A percentile compares a stretch with the other conserved stretches of the same genome.
phyloP scores from a whole-genome alignment of 2,888 invertebrate genomes.

The Rhogogaster chlorosoma region DNA sequence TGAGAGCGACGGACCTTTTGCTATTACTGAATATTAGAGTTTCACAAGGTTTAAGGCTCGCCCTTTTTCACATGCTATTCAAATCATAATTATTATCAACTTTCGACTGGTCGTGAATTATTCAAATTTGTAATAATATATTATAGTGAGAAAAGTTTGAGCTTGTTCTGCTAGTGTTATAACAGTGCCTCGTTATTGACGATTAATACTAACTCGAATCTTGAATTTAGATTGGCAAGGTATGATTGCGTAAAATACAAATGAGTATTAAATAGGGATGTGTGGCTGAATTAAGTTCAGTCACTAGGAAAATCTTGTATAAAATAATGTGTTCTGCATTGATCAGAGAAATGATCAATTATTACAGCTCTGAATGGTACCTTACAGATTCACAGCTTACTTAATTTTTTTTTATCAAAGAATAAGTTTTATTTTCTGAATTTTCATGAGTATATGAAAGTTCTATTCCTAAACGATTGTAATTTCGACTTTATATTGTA shows the following conservation, averaged over 20 bases:
- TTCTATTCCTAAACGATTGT: conserved; percentile 45
- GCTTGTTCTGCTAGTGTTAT: background rate
- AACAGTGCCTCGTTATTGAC: conserved; percentile 19
- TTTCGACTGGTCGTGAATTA: background rate
- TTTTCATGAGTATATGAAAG: background rate
- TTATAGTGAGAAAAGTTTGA: background rate
- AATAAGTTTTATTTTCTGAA: background rate
- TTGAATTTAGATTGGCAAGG: background rate
- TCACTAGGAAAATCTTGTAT: background rate
- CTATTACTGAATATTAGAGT: background rate
- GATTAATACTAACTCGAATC: background rate
- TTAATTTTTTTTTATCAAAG: conserved; percentile 20
- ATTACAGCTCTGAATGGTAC: conserved; percentile 4
- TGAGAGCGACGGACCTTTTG: background rate
- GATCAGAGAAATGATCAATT: conserved; percentile 33
- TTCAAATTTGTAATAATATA: conserved; percentile 1
- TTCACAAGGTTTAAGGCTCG: background rate
- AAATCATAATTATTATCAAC: background rate
- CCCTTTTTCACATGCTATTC: background rate
- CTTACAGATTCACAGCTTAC: conserved; percentile 11
- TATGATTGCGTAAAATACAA: conserved; percentile 2
- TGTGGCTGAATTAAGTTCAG: background rate
- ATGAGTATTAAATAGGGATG: background rate
- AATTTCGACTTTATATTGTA: conserved; percentile 48
- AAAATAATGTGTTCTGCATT: conserved; percentile 1